Conservation (phyloP, 2,888 invertebrate species). For the Troides aeacus region DNA sequence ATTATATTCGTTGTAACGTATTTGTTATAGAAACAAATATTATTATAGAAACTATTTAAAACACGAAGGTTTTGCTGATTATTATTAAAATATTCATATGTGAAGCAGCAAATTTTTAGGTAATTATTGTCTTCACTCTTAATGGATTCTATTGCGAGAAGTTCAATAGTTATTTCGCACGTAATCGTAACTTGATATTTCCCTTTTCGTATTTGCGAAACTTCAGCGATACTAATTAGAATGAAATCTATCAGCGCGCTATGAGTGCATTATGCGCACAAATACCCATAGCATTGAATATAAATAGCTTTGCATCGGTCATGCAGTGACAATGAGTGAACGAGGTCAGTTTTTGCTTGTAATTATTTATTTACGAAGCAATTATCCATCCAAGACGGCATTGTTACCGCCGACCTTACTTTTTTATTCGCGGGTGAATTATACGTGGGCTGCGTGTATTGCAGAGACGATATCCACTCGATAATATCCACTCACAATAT, state of each 20-base stretch:
- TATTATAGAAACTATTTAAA: too few relatives aligned
- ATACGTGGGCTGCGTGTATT: conserved; percentile 28
- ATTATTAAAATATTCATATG: too few relatives aligned
- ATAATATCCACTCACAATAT: conserved; percentile 14
- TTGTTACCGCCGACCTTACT: conserved; percentile 65
- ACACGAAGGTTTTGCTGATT: too few relatives aligned
- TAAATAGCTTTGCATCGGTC: conserved; percentile 40
- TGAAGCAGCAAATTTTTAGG: too few relatives aligned
- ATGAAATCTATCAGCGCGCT: not conserved
- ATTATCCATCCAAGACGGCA: conserved; percentile 69
- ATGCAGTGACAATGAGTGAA: conserved; percentile 57
- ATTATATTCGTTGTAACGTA: not conserved
- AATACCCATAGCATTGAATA: conserved; percentile 32
- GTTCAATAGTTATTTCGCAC: too few relatives aligned
- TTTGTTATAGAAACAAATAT: too few relatives aligned
- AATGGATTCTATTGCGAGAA: too few relatives aligned
- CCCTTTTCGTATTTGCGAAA: not conserved
- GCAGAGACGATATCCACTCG: conserved; percentile 16
- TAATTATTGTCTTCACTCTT: too few relatives aligned
- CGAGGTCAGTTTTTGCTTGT: conserved; percentile 66
- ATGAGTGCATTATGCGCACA: conserved; percentile 22
- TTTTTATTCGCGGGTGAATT: conserved; percentile 35
- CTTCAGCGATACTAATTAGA: not conserved
- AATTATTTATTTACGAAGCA: conserved; percentile 57
- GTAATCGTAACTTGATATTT: too few relatives aligned